Conservation (phyloP, 2,113 vertebrate species). For the Antennarius striatus region DNA sequence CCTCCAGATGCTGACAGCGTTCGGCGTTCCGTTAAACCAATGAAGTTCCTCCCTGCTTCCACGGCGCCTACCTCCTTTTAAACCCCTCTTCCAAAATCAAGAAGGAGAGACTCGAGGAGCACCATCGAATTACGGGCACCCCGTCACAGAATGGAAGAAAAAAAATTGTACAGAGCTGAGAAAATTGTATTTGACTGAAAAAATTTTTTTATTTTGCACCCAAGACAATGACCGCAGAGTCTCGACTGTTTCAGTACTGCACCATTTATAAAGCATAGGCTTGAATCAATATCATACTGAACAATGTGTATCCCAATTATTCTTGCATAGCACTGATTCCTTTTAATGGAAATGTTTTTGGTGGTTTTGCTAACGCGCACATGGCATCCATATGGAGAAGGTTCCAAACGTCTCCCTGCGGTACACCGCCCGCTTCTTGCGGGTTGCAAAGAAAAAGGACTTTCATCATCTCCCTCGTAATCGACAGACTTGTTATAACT, state of each 20-base stretch:
- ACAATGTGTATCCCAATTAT: conserved; percentile 20
- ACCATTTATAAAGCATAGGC: neutral
- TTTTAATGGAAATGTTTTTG: conserved; percentile 20
- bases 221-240: conserved; percentile 32
- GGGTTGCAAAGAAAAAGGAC: conserved; percentile 24
- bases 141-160: conserved; percentile 50
- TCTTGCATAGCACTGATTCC: conserved; percentile 12
- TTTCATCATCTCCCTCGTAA: conserved; percentile 60
- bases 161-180: conserved; percentile 52
- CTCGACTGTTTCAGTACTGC: too few species aligned
- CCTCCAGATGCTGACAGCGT: too few species aligned
- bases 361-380: conserved; percentile 28
- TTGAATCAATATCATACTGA: neutral
- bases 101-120: conserved; percentile 22
- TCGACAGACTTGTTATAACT: conserved; percentile 57
- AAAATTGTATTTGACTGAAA: conserved; percentile 65
- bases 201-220: conserved; percentile 53
- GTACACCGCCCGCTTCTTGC: conserved; percentile 36
- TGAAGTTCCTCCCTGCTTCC: conserved; percentile 15
- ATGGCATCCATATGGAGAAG: conserved; percentile 56
- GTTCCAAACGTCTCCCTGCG: conserved; percentile 51
- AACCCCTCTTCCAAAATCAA: conserved; percentile 45
- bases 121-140: conserved; percentile 53
- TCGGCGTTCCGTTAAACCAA: conserved; percentile 9
- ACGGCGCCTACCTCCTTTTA: neutral